Base-by-base conservation (phyloP, 2,797 vertebrate genomes). In the Propithecus deckenii region DNA sequence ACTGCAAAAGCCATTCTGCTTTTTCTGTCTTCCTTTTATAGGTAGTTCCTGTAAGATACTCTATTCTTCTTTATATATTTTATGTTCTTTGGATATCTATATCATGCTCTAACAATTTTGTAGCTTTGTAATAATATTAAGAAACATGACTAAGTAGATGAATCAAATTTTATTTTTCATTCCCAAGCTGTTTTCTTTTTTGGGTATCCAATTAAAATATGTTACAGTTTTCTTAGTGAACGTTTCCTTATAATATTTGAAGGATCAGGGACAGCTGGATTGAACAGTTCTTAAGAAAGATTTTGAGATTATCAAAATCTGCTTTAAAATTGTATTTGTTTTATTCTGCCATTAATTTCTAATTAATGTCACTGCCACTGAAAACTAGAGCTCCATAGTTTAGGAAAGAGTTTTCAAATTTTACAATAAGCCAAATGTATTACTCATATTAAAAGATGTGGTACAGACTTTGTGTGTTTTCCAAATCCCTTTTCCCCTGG, bases 121-220 rank as follows among this genome's bases (percentile, higher is more conserved):
- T 79, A 11, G 76, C n/a, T 96, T 89, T 87, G n/a, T 63, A 69
- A 22, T 18, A 52, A 38, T 69, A 9, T 59, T 81, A 93, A 92
- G 69, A 90, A 87, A 74, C 5, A 1, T 86, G 91, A 80, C 74
- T 91, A 46, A 91, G 9, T 35, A 80, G 69, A 81, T 41, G 35
- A 85, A 83, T 79, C 71, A 89, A 63, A 71, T 86, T 95, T 78
- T 94, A 38, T 67, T 91, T 97, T 87, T 72, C 38, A 71, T 61
- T 32, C 35, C 35, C 43, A 91, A 78, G 74, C 75, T 87, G 43
- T 79, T 89, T 78, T 35, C 57, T 43, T 85, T 84, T 55, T 81
- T 80, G 5, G 84, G 69, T 59, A 85, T 41, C 93, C 71, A 79
- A 48, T 85, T 93, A 89, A 93, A 96, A 72, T 86, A 55, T 57